Conservation (phyloP, 2,113 vertebrate genomes). For the Oryzias curvinotus region DNA sequence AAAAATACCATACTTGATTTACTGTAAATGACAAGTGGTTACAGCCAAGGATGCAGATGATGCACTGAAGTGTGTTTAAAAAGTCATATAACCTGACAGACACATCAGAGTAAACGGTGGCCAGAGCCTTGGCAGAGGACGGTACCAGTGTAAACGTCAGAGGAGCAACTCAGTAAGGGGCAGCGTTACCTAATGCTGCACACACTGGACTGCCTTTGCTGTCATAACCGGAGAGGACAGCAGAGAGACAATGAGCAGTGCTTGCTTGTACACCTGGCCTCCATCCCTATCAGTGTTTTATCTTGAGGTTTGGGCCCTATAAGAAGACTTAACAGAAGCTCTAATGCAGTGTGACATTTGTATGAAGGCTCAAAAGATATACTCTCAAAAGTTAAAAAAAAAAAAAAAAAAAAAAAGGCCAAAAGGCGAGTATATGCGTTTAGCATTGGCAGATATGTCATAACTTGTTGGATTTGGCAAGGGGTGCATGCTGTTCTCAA, state of each 20-base stretch:
- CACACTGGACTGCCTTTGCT: conserved; percentile 38
- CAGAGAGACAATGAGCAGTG: conserved; percentile 31
- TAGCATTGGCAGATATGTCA: conserved; percentile 22
- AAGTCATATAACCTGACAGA: conserved; percentile 26
- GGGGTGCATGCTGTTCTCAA: conserved; percentile 4
- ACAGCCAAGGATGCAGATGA: conserved; percentile 29
- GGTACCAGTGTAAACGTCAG: conserved; percentile 32
- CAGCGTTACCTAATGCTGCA: conserved; percentile 43
- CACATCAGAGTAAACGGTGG: conserved; percentile 29
- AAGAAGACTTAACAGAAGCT: conserved; percentile 19
- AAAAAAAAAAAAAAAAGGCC: conserved; percentile 13
- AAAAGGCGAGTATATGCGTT: conserved; percentile 6
- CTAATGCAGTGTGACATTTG: conserved; percentile 34
- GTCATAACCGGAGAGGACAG: conserved; percentile 46
- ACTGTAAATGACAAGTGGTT: conserved; percentile 13
- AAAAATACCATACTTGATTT: conserved; percentile 26
- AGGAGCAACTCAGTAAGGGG: conserved; percentile 37
- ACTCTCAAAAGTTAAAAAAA: background rate
- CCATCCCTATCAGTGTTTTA: conserved; percentile 26
- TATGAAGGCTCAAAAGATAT: conserved; percentile 9
- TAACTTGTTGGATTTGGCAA: conserved; percentile 3
- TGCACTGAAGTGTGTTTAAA: conserved; percentile 38
- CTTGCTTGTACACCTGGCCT: conserved; percentile 50
- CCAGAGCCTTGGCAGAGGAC: conserved; percentile 32
- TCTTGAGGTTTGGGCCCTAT: conserved; percentile 19